A percentile compares a stretch with the other conserved stretches of the same genome.
These are phyloP conservation scores for Papilio gigon DNA, from an alignment of 2,888 invertebrate species.

Conservation along the genomic window DNA sequence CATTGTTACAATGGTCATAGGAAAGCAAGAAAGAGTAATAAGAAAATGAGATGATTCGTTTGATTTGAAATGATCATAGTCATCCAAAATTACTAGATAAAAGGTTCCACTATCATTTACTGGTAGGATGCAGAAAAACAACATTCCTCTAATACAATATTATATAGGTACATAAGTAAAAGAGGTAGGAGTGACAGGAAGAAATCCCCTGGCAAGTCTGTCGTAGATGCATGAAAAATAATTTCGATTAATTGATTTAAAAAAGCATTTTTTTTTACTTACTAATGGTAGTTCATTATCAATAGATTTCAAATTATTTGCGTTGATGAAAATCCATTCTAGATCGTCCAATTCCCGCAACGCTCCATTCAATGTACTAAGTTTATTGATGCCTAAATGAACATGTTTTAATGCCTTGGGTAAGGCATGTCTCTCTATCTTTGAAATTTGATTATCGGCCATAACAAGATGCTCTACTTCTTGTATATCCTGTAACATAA, in stretches of 20 bases:
- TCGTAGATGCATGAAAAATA: no score
- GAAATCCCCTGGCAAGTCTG: no score
- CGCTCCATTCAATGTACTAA: constrained; percentile 88
- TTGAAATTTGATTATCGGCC: constrained; percentile 88
- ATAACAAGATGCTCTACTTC: constrained; percentile 87
- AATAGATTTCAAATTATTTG: constrained; percentile 87
- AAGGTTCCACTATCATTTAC: not conserved
- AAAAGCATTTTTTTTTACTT: constrained; percentile 62
- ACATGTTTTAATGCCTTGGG: constrained; percentile 86
- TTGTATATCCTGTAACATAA: constrained; percentile 68
- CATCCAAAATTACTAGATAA: not conserved
- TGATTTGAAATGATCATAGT: not conserved
- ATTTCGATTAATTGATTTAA: no score
- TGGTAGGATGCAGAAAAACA: no score
- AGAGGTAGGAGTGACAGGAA: no score
- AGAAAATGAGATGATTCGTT: not conserved
- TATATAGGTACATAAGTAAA: no score
- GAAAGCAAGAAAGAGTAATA: not conserved
- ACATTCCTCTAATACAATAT: no score
- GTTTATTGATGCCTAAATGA: constrained; percentile 88
- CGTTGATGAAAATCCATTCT: constrained; percentile 90
- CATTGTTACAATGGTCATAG: not conserved
- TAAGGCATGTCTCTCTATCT: constrained; percentile 87
- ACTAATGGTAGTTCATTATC: constrained; percentile 89
- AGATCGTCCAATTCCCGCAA: constrained; percentile 87